phyloP scores from a whole-genome alignment of 2,888 invertebrate genomes.

The Lymantria dispar region DNA sequence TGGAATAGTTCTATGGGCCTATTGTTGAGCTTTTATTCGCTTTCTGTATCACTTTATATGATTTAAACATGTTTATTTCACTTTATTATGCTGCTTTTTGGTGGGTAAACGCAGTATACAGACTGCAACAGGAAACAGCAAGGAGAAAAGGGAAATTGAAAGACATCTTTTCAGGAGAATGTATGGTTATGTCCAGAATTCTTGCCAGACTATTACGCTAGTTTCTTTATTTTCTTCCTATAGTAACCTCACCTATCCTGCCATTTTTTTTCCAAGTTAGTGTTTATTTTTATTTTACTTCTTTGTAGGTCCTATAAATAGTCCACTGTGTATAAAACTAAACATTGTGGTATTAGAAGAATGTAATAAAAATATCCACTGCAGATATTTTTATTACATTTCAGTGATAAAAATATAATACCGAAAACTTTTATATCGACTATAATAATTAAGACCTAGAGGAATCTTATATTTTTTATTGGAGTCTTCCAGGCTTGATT shows the following conservation, averaged over 20 bases:
- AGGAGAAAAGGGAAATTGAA: slow-evolving; percentile 93
- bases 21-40: slow-evolving; percentile 73
- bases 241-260: slow-evolving; percentile 45
- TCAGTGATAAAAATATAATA: too few species aligned
- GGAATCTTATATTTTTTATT: too few species aligned
- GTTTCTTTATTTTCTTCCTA: slow-evolving; percentile 57
- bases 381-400: too few species aligned
- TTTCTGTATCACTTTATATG: slow-evolving; percentile 72
- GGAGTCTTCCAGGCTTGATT: too few species aligned
- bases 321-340: slow-evolving; percentile 25
- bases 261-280: slow-evolving; percentile 20
- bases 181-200: slow-evolving; percentile 85
- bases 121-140: slow-evolving; percentile 89
- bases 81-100: slow-evolving; percentile 85
- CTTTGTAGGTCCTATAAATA: slow-evolving; percentile 41
- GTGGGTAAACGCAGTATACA: slow-evolving; percentile 87
- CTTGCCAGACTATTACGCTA: slow-evolving; percentile 76
- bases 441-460: too few species aligned
- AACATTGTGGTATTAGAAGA: slow-evolving; percentile 20
- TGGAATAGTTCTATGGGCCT: slow-evolving; percentile 68
- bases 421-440: too few species aligned
- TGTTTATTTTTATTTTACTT: slow-evolving; percentile 26
- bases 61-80: slow-evolving; percentile 77
- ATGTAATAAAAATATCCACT: too few species aligned
- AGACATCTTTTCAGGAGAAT: slow-evolving; percentile 93